Evolutionary conservation across 1,140 invertebrate genomes (phyloP).

Genomic region (Chionoecetes opilio): DNA sequence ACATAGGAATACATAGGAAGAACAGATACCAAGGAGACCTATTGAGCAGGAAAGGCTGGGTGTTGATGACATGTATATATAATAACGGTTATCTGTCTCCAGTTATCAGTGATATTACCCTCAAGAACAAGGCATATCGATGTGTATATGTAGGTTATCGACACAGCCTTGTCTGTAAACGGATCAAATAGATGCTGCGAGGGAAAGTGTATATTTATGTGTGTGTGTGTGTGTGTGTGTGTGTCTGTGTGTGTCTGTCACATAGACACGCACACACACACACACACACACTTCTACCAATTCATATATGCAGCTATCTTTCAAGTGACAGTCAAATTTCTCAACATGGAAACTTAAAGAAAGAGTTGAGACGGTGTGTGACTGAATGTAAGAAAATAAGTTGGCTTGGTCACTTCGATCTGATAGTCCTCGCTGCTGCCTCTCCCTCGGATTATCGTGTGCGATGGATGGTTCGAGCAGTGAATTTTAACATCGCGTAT

Average conservation of each 20-base stretch:
- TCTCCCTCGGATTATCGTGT: not conserved
- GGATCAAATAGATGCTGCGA: no score
- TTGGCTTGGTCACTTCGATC: not conserved
- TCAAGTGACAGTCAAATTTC: not conserved
- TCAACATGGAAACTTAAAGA: not conserved
- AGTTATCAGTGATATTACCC: no score
- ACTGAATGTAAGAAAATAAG: not conserved
- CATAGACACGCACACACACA: constrained; percentile 63
- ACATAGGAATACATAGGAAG: no score
- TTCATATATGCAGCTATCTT: not conserved
- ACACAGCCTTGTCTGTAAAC: no score
- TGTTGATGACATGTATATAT: no score
- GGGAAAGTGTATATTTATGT: no score
- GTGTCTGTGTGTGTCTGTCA: not conserved
- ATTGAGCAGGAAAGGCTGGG: no score
- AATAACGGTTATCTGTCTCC: no score
- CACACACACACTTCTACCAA: constrained; percentile 56
- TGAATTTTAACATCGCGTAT: not conserved
- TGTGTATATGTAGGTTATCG: no score
- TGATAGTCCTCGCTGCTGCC: not conserved
- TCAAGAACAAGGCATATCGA: no score
- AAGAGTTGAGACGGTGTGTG: not conserved
- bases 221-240: no score
- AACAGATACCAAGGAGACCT: no score
- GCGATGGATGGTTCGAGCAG: not conserved